Percentiles rank a stretch among this genome's conserved stretches.
Conservation (phyloP, 2,888 invertebrate genomes). For the Drosophila nr. medialis region DNA sequence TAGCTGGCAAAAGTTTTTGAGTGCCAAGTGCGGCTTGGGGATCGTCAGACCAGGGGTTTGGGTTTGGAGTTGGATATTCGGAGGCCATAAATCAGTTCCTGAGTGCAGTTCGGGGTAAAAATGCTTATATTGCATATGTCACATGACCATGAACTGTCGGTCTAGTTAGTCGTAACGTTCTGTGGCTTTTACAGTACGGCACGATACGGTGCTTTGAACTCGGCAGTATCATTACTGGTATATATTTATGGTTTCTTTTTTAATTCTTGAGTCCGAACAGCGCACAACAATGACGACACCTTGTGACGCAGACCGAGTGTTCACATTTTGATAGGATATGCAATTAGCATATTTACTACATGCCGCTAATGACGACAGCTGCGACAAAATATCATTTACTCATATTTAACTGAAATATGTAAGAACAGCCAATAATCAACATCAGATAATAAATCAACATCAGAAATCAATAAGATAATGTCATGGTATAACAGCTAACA, state of each 20-base stretch:
- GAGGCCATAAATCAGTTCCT: conserved; percentile 50
- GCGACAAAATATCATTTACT: conserved; percentile 1
- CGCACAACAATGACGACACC: conserved; percentile 37
- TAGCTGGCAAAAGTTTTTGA: conserved; percentile 52
- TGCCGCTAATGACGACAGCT: conserved; percentile 35
- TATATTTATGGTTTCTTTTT: conserved; percentile 3
- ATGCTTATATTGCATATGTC: conserved; percentile 50
- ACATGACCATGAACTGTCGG: conserved; percentile 58
- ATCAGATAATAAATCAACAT: conserved; percentile 34
- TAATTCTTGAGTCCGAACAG: neutral
- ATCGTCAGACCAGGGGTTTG: neutral
- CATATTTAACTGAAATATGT: conserved; percentile 34
- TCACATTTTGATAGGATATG: conserved; percentile 8
- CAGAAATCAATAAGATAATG: conserved; percentile 13
- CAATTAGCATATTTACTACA: neutral
- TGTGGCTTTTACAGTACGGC: neutral
- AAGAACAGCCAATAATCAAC: conserved; percentile 41
- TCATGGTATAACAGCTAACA: neutral
- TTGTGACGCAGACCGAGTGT: conserved; percentile 11
- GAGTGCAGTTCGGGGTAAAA: conserved; percentile 45
- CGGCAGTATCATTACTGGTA: conserved; percentile 23
- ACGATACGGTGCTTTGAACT: conserved; percentile 44
- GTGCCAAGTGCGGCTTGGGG: conserved; percentile 47
- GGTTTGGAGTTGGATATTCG: neutral
- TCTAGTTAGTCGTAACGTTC: conserved; percentile 28